phyloP scores from a whole-genome alignment of 2,113 vertebrate genomes.

The Aegotheles bennettii region DNA sequence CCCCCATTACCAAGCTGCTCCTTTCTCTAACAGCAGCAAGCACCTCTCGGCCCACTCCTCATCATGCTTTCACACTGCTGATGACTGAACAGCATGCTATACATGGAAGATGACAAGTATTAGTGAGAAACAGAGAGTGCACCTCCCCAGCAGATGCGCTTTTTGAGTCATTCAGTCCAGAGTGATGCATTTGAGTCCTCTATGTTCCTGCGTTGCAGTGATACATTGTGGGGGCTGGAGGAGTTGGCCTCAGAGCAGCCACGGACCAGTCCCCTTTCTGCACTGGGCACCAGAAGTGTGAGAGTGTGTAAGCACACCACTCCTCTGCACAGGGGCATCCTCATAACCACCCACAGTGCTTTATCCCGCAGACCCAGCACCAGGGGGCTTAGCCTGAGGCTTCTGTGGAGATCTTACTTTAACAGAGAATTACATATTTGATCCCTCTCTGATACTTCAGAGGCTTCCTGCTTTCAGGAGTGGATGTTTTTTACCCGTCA shows the following conservation, averaged over 20 bases:
- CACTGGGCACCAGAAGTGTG: background rate
- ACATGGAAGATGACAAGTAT: background rate
- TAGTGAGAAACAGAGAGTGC: background rate
- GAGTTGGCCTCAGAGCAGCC: background rate
- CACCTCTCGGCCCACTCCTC: background rate
- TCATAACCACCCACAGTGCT: background rate
- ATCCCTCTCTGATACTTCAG: background rate
- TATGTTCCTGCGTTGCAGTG: rapidly evolving
- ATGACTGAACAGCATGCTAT: rapidly evolving
- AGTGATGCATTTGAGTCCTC: background rate
- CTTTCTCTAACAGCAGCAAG: background rate
- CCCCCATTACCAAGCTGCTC: background rate
- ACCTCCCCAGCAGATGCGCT: background rate
- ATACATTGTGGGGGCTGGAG: rapidly evolving
- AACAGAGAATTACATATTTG: background rate
- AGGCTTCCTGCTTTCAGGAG: background rate
- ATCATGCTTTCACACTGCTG: background rate
- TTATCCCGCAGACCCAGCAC: background rate
- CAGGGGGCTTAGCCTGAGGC: background rate
- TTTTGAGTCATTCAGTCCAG: background rate
- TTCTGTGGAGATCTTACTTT: background rate
- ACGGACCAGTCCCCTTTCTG: background rate
- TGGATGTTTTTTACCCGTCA: background rate
- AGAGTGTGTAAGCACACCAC: background rate
- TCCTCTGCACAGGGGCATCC: background rate